Conservation (phyloP, 1,140 invertebrate genomes). For the Geopemphigus sp. region DNA sequence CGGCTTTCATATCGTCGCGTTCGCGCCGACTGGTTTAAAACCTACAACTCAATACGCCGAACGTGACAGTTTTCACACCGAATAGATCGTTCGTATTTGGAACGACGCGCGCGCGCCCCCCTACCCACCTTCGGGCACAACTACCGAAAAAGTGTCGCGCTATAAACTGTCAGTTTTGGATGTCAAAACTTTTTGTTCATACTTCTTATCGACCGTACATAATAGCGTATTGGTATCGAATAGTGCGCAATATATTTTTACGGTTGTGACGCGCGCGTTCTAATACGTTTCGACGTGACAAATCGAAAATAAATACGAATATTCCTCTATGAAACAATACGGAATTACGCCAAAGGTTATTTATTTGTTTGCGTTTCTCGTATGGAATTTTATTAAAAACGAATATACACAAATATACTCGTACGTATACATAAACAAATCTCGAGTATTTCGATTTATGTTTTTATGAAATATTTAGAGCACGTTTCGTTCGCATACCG, state of each 20-base stretch:
- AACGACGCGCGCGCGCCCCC: too few species aligned
- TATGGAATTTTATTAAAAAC: background rate
- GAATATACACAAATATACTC: background rate
- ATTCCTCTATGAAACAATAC: background rate
- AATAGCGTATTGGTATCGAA: background rate
- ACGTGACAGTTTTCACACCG: slow-evolving; percentile 5
- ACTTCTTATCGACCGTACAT: background rate
- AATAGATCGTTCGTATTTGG: background rate
- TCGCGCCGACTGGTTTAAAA: background rate
- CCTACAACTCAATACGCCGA: background rate
- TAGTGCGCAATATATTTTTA: background rate
- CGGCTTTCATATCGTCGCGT: background rate
- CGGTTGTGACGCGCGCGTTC: background rate
- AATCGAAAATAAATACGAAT: slow-evolving; percentile 20
- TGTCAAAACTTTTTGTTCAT: slow-evolving; percentile 10
- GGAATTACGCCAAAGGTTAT: background rate
- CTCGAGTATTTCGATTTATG: too few species aligned
- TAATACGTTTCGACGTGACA: slow-evolving; percentile 11
- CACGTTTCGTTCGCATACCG: too few species aligned
- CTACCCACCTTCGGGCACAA: too few species aligned
- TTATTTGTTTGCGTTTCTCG: background rate
- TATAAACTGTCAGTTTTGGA: slow-evolving; percentile 14
- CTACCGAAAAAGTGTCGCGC: background rate
- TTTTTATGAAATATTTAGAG: too few species aligned
- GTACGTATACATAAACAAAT: too few species aligned